phyloP scores from a whole-genome alignment of 1,140 invertebrate genomes.

The Eriocheir sinensis region DNA sequence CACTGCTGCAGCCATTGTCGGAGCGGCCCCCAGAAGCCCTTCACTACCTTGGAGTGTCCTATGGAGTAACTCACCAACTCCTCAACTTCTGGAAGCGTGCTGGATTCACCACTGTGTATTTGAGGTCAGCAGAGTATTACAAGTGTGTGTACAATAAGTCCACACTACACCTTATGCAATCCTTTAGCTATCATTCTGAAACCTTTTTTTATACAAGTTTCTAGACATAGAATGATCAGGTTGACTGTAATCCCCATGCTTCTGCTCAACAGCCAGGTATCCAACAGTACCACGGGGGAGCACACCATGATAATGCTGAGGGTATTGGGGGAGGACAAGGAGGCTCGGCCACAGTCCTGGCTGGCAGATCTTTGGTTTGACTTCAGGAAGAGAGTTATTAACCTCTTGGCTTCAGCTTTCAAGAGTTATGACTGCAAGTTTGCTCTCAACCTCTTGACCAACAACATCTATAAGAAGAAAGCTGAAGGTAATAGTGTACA shows the following conservation, averaged over 20 bases:
- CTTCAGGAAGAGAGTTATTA: slow-evolving; percentile 91
- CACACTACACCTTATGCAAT: too few species aligned
- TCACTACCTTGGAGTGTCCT: slow-evolving; percentile 97
- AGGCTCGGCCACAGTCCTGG: slow-evolving; percentile 84
- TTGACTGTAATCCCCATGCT: too few species aligned
- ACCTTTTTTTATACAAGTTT: too few species aligned
- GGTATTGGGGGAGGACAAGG: slow-evolving; percentile 82
- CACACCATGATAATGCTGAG: slow-evolving; percentile 98
- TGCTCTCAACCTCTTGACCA: slow-evolving; percentile 73
- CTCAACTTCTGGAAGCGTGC: slow-evolving; percentile 96
- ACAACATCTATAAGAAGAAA: slow-evolving; percentile 67
- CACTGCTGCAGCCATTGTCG: slow-evolving; percentile 85
- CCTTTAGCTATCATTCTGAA: too few species aligned
- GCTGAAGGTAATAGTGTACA: slow-evolving; percentile 59
- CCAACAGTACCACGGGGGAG: slow-evolving; percentile 98
- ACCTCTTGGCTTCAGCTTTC: slow-evolving; percentile 86
- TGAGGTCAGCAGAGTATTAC: slow-evolving; percentile 82
- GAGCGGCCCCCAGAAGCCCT: slow-evolving; percentile 93
- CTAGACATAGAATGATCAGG: too few species aligned
- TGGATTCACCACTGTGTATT: slow-evolving; percentile 94
- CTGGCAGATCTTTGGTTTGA: slow-evolving; percentile 91
- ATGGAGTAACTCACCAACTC: slow-evolving; percentile 91
- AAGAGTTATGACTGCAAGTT: slow-evolving; percentile 74
- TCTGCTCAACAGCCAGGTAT: slow-evolving; percentile 86
- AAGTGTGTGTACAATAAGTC: too few species aligned